Conservation (phyloP, 2,797 vertebrate genomes). For the Melanogrammus aeglefinus region DNA sequence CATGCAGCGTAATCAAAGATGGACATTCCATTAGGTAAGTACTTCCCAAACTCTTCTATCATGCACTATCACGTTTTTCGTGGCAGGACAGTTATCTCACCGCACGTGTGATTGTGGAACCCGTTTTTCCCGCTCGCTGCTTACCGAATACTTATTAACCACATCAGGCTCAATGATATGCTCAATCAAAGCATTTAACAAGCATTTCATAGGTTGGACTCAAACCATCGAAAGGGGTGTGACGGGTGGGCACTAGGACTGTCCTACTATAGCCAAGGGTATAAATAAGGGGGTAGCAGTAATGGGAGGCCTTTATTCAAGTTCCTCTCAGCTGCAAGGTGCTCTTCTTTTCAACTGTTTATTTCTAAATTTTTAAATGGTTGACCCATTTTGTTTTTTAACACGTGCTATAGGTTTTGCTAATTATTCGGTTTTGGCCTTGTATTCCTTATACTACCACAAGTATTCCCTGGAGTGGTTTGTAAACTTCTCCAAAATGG, state of each 20-base stretch:
- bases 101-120: background rate
- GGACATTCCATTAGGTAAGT: background rate
- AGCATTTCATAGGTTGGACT: background rate
- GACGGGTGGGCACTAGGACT: background rate
- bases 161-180: background rate
- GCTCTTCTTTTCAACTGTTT: background rate
- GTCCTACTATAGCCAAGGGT: background rate
- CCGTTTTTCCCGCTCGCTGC: background rate
- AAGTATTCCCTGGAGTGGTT: too few relatives aligned
- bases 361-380: too few relatives aligned
- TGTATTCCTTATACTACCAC: too few relatives aligned
- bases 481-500: too few relatives aligned
- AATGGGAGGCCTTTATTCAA: background rate
- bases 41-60: background rate
- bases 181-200: background rate
- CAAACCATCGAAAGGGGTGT: background rate
- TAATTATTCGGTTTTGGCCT: background rate
- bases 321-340: background rate
- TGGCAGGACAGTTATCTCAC: background rate
- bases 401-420: too few relatives aligned
- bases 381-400: too few relatives aligned
- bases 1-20: background rate
- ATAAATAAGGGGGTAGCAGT: background rate
- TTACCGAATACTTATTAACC: background rate
- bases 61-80: background rate